These are phyloP conservation scores for Enteromius afrohamiltoni DNA, from an alignment of 2,797 vertebrate genomes.

Conservation along the genomic window DNA sequence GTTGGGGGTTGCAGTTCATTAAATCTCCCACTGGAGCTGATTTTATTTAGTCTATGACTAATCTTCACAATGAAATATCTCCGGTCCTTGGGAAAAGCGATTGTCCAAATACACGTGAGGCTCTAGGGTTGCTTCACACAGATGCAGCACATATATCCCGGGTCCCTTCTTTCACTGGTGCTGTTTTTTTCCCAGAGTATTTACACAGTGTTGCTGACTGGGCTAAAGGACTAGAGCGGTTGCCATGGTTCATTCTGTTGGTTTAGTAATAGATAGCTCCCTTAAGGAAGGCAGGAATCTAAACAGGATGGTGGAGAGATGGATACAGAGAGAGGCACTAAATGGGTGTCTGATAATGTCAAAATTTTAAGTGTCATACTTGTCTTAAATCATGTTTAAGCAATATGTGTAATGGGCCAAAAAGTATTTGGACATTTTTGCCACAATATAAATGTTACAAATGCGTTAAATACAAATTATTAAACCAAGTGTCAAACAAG, in stretches of 20 bases:
- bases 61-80: constrained; percentile 51
- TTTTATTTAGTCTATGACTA: constrained; percentile 55
- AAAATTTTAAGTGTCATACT: constrained; percentile 28
- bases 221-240: constrained; percentile 20
- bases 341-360: constrained; percentile 37
- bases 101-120: constrained; percentile 34
- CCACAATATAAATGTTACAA: neutral
- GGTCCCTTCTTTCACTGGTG: neutral
- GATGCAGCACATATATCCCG: constrained; percentile 12
- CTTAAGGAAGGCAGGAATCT: constrained; percentile 46
- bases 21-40: constrained; percentile 47
- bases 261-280: constrained; percentile 52
- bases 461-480: neutral
- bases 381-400: neutral
- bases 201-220: constrained; percentile 36
- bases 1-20: constrained; percentile 34
- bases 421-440: neutral
- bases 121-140: constrained; percentile 30
- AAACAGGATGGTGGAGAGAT: constrained; percentile 57
- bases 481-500: neutral
- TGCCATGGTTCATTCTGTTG: constrained; percentile 48
- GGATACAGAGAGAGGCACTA: neutral
- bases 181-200: constrained; percentile 35
- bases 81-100: constrained; percentile 55
- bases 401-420: neutral